These are phyloP conservation scores for Sisyra nigra DNA, from an alignment of 2,888 invertebrate species.

Conservation along the genomic window DNA sequence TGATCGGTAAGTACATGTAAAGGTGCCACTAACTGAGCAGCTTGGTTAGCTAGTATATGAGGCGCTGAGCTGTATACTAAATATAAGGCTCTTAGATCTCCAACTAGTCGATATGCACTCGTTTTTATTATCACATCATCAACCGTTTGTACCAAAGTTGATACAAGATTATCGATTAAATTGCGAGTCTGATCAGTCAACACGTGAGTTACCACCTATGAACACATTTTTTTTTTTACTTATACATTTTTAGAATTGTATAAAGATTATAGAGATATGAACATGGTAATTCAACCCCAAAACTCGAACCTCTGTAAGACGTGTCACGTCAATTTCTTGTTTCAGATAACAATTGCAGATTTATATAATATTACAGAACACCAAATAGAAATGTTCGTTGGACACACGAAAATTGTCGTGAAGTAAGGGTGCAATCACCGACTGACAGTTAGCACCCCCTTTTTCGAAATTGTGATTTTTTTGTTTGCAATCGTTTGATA, in stretches of 20 bases:
- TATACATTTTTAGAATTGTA: neutral
- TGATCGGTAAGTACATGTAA: constrained; percentile 21
- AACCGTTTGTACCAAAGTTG: constrained; percentile 36
- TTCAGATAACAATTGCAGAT: too few species aligned
- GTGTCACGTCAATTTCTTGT: too few species aligned
- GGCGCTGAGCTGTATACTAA: constrained; percentile 31
- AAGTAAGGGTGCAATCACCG: too few species aligned
- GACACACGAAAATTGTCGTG: too few species aligned
- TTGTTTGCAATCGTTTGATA: too few species aligned
- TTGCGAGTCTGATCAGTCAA: constrained; percentile 40
- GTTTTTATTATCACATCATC: constrained; percentile 32
- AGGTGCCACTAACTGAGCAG: constrained; percentile 21
- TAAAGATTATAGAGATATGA: too few species aligned
- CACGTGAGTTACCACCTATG: constrained; percentile 40
- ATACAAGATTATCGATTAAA: constrained; percentile 42
- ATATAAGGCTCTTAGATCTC: constrained; percentile 38
- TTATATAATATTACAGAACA: too few species aligned
- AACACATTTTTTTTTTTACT: constrained; percentile 7
- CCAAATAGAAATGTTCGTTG: too few species aligned
- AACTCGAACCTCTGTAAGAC: too few species aligned
- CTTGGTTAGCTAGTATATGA: constrained; percentile 6
- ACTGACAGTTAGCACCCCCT: too few species aligned
- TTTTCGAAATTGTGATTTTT: too few species aligned
- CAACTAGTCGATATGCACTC: constrained; percentile 32
- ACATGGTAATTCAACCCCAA: too few species aligned